Conservation (phyloP, 2,888 invertebrate species). For the Monoplex corrugatus region DNA sequence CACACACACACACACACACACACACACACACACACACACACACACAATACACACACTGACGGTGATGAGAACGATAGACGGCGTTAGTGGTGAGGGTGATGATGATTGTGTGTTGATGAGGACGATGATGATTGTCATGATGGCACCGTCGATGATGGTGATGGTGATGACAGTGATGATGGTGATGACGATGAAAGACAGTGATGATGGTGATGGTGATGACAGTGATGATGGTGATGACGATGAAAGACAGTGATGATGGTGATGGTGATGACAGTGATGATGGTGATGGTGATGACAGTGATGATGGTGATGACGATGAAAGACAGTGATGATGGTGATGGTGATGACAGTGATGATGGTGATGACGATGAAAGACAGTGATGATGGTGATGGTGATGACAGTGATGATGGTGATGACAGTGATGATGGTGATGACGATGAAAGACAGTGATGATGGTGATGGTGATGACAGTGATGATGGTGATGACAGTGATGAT, state of each 20-base stretch:
- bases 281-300: neutral
- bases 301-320: neutral
- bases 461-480: neutral
- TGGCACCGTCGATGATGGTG: neutral
- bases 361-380: too few species aligned
- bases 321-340: neutral
- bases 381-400: too few species aligned
- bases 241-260: too few species aligned
- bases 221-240: neutral
- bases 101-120: too few species aligned
- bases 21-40: conserved; percentile 17
- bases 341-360: neutral
- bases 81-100: too few species aligned
- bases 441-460: neutral
- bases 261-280: too few species aligned
- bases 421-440: neutral
- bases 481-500: neutral
- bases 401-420: neutral
- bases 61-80: too few species aligned
- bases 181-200: neutral
- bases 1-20: conserved; percentile 20
- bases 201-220: too few species aligned
- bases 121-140: too few species aligned
- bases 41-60: conserved; percentile 16
- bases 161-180: neutral